A percentile compares a stretch with the other conserved stretches of the same genome.
phyloP scores from a whole-genome alignment of 2,113 vertebrate genomes.

The Eublepharis macularius region DNA sequence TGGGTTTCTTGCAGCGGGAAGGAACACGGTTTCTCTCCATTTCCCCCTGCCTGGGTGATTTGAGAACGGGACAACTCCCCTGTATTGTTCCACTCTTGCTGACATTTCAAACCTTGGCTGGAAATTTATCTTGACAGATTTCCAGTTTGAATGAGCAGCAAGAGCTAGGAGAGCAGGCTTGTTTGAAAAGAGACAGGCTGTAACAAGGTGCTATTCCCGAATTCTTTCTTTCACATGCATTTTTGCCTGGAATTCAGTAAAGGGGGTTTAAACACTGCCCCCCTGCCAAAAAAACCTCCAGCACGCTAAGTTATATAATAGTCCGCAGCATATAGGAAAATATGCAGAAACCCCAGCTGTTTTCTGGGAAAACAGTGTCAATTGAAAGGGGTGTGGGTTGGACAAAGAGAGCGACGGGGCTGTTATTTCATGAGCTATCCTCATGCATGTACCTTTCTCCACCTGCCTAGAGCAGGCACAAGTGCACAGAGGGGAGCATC shows the following conservation, averaged over 20 bases:
- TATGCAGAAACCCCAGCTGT: background rate
- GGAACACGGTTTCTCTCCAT: constrained; percentile 41
- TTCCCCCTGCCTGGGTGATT: constrained; percentile 20
- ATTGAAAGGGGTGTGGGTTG: background rate
- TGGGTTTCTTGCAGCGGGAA: constrained; percentile 29
- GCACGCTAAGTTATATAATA: background rate
- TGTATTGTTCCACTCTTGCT: constrained; percentile 5
- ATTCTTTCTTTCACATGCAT: constrained; percentile 25
- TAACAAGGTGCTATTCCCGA: constrained; percentile 46
- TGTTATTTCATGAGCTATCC: constrained; percentile 9
- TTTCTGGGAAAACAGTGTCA: background rate
- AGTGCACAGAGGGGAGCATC: background rate
- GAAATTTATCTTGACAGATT: constrained; percentile 60
- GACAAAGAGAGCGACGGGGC: background rate
- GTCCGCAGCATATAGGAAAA: background rate
- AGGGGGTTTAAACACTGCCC: background rate
- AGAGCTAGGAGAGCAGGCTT: constrained; percentile 48
- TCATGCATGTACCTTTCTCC: background rate
- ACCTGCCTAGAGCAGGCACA: constrained; percentile 5
- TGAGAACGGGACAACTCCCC: constrained; percentile 37
- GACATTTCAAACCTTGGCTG: constrained; percentile 30
- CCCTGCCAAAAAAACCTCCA: accelerated
- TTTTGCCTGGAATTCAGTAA: constrained; percentile 38
- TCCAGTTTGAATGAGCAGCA: constrained; percentile 52
- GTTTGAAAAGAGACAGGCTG: constrained; percentile 55